Percentiles rank a stretch among this genome's conserved stretches.
Conservation (phyloP, 1,140 invertebrate genomes). For the Xylocopa sonorina region DNA sequence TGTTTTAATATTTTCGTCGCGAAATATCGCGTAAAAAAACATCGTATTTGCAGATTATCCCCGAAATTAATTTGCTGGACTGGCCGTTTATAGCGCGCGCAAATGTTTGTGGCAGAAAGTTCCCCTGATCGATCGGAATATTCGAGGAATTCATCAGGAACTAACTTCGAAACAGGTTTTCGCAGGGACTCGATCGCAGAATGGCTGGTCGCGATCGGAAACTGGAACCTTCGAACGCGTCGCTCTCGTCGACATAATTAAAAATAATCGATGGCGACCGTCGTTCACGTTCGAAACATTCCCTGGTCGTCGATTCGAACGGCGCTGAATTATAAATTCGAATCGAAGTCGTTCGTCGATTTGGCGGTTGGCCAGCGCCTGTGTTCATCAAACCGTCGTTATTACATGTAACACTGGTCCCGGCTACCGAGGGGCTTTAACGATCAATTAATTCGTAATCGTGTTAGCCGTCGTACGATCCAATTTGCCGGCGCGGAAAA, state of each 20-base stretch:
- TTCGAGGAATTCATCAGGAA: not conserved
- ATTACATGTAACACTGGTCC: conserved; percentile 16
- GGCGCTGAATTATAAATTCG: conserved; percentile 5
- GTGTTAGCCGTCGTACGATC: conserved; percentile 8
- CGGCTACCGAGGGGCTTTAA: conserved; percentile 39
- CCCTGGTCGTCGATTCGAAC: not conserved
- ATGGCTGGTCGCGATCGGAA: not conserved
- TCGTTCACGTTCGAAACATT: not conserved
- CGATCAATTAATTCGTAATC: conserved; percentile 42
- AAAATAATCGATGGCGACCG: rapidly evolving
- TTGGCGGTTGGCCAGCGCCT: conserved; percentile 8
- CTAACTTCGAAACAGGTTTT: not conserved
- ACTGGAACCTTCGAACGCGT: too few species aligned
- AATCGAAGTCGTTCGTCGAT: conserved; percentile 17
- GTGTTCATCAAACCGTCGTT: conserved; percentile 14
- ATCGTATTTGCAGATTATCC: not conserved
- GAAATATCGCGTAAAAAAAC: not conserved
- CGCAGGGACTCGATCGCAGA: not conserved
- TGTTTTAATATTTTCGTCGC: not conserved
- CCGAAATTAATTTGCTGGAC: not conserved
- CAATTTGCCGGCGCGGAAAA: conserved; percentile 20
- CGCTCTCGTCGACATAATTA: not conserved
- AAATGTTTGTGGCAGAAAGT: not conserved
- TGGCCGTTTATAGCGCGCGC: too few species aligned
- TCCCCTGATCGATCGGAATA: not conserved